phyloP scores from a whole-genome alignment of 2,888 invertebrate species.

The Vesta saturnalis region DNA sequence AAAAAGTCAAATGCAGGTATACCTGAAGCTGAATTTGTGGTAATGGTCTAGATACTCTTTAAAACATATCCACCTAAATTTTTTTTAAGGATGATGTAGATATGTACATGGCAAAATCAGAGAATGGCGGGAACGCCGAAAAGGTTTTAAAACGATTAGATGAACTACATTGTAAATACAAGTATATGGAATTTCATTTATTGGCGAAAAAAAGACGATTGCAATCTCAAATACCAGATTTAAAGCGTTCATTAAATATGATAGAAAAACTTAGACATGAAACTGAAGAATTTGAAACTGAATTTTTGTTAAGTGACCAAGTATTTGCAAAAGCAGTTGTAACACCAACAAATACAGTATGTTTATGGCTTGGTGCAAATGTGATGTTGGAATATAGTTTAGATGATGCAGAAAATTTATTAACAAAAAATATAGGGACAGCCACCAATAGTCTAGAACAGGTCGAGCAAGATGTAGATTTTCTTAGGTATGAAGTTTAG shows the following conservation, averaged over 20 bases:
- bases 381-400: conserved; percentile 97
- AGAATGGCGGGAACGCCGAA: conserved; percentile 85
- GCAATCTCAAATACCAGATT: conserved; percentile 93
- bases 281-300: conserved; percentile 83
- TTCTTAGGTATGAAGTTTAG: conserved; percentile 71
- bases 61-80: conserved; percentile 21
- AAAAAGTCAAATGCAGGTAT: conserved; percentile 82
- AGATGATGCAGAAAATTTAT: conserved; percentile 86
- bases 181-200: conserved; percentile 95
- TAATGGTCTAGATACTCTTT: conserved; percentile 63
- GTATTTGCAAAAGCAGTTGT: conserved; percentile 81
- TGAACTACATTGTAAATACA: conserved; percentile 95
- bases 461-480: conserved; percentile 93
- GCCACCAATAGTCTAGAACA: conserved; percentile 85
- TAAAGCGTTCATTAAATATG: conserved; percentile 91
- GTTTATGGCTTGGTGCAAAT: conserved; percentile 88
- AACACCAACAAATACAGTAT: conserved; percentile 90
- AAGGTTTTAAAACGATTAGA: conserved; percentile 87
- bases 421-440: conserved; percentile 84
- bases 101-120: conserved; percentile 85
- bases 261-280: conserved; percentile 87
- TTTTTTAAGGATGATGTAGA: conserved; percentile 90
- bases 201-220: conserved; percentile 86
- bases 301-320: conserved; percentile 93
- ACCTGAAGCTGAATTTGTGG: conserved; percentile 89